Base-by-base conservation (phyloP, 2,113 vertebrate genomes). In the Antechinus flavipes region DNA sequence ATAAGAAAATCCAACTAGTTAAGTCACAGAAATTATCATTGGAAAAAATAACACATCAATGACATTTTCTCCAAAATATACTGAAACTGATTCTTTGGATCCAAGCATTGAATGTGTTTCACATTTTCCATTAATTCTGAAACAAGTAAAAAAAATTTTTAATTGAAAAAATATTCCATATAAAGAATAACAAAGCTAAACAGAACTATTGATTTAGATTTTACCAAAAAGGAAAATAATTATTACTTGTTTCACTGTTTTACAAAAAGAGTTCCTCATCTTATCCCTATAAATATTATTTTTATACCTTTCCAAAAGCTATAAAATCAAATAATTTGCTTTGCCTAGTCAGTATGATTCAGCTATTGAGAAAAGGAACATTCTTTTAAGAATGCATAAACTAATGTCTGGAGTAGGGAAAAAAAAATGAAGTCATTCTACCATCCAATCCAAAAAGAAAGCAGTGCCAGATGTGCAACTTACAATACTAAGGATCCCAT, bases 11-110 rank as follows among this genome's bases (percentile, higher is more conserved):
- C 9, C 90, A 84, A 94, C 19, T 58, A 56, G 50, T 49, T 93
- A 95, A 92, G 93, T 97, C 47, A 93, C 56, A 94, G 84, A 93
- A 97, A 93, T 97, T 93, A 94, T 49, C 68, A 92, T 76, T 92
- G 94, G 96, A 97, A 98, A 98, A 97, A 96, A 96, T 93, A 47
- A 97, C 92, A 98, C 95, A 96, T 96, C 94, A 95, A 95, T 94
- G 55, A 90, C 93, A 93, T n/a, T 96, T 54, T 52, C 94, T 89
- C 84, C 95, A 97, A 97, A 93, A 93, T 68, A 49, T 54, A 84
- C 27, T 47, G 35, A 97, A 96, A 94, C 26, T 47, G 8, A 95
- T 90, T 16, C 76, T 89, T 89, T 90, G 56, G 91, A 90, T 90
- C 92, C 50, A 96, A 96, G 91, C 55, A 91, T 30, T 97, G 54